Percentiles rank a stretch among this genome's conserved stretches.
Conservation (phyloP, 2,797 vertebrate species). For the Delichon dasypus region DNA sequence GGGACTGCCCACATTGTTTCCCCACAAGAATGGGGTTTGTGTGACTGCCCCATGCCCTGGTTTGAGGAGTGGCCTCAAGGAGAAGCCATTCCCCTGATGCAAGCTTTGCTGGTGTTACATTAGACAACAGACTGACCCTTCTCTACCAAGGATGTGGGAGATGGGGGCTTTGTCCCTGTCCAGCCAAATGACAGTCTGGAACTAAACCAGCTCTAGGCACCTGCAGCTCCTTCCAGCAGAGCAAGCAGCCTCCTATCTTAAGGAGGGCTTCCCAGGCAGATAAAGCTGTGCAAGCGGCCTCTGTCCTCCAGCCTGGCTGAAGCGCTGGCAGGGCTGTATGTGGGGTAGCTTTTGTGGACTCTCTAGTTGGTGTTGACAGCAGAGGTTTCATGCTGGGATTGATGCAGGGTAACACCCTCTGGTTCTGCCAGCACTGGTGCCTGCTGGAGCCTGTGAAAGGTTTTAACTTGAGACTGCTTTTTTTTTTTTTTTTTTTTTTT, state of each 20-base stretch:
- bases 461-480: background rate
- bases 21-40: background rate
- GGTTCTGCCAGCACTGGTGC: background rate
- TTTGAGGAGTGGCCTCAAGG: background rate
- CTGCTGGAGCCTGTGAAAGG: background rate
- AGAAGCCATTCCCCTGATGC: background rate
- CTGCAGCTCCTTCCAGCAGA: background rate
- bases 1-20: background rate
- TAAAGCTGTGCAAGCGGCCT: background rate
- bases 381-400: background rate
- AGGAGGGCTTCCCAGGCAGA: background rate
- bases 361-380: conserved; percentile 42
- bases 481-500: background rate
- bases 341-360: background rate
- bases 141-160: background rate
- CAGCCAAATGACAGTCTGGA: background rate
- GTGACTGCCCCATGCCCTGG: background rate
- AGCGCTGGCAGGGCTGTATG: background rate
- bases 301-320: background rate
- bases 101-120: background rate
- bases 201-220: background rate
- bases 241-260: background rate
- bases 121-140: background rate
- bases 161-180: background rate
- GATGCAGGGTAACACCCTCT: background rate